Percentiles rank a stretch among this genome's conserved stretches.
Evolutionary conservation across 2,888 invertebrate species (phyloP).

Genomic region (Drosophila austrosaltans): DNA sequence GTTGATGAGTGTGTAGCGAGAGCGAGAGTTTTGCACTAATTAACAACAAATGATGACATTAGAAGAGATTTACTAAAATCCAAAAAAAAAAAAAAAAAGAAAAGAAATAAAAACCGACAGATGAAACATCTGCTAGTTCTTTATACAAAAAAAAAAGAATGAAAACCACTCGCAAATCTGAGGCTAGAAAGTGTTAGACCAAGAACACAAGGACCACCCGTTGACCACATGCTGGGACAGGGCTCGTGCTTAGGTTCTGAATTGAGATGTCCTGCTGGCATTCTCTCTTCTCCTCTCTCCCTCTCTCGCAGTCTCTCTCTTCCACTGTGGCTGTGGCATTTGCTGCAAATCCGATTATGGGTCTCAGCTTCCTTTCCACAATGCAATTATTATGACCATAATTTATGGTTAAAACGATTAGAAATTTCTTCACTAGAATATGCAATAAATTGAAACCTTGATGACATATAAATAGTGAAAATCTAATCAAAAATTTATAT

Average conservation of each 20-base stretch:
- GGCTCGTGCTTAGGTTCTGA: conserved; percentile 60
- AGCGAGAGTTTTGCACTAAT: conserved; percentile 59
- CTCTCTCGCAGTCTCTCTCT: neutral
- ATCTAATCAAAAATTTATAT: conserved; percentile 50
- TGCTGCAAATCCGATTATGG: conserved; percentile 68
- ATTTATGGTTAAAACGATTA: conserved; percentile 70
- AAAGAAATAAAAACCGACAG: conserved; percentile 20
- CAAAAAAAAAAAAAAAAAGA: conserved; percentile 9
- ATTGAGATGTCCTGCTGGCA: conserved; percentile 75
- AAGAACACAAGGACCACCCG: conserved; percentile 61
- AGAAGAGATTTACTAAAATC: conserved; percentile 16
- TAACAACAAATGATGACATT: conserved; percentile 68
- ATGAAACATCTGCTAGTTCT: conserved; percentile 22
- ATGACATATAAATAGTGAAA: conserved; percentile 23
- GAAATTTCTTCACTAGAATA: conserved; percentile 33
- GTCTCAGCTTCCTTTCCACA: conserved; percentile 47
- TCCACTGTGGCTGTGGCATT: neutral
- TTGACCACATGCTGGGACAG: conserved; percentile 64
- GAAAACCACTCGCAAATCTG: conserved; percentile 61
- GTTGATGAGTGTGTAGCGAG: conserved; percentile 20
- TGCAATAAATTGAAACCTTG: conserved; percentile 33
- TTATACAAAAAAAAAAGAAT: conserved; percentile 44
- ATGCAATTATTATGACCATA: conserved; percentile 54
- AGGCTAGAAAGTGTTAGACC: conserved; percentile 65
- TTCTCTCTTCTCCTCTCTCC: conserved; percentile 17